Conservation (phyloP, 2,113 vertebrate species). For the Emberiza fucata region DNA sequence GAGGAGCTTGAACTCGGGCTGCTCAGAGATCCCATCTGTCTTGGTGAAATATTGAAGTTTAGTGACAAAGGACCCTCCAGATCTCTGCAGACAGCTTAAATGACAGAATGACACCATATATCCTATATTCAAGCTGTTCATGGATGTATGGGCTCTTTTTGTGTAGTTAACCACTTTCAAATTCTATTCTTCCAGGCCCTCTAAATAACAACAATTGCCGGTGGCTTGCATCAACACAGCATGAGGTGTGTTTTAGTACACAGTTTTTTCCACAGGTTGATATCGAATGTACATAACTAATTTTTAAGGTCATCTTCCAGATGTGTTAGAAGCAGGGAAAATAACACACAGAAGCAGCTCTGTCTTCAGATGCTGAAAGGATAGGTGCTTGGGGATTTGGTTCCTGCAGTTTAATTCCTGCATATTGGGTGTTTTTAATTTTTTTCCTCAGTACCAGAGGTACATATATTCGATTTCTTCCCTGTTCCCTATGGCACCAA, state of each 20-base stretch:
- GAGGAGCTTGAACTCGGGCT: not conserved
- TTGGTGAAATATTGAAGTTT: not conserved
- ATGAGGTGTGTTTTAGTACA: not conserved
- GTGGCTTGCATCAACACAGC: not conserved
- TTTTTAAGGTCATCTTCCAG: slow-evolving; percentile 12
- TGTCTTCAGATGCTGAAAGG: not conserved
- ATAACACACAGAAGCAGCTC: not conserved
- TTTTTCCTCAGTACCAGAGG: not conserved
- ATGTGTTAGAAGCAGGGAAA: not conserved
- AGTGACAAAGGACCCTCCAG: not conserved
- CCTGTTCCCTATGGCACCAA: not conserved
- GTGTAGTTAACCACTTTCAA: not conserved
- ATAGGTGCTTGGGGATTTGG: not conserved
- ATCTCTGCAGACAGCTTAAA: not conserved
- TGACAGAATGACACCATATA: not conserved
- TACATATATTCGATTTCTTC: not conserved
- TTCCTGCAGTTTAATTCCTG: not conserved
- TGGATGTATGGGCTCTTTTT: not conserved
- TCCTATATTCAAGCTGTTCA: not conserved
- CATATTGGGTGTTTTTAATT: not conserved
- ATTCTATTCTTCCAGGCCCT: not conserved
- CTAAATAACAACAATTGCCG: not conserved
- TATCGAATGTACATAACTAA: not conserved
- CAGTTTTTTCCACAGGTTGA: not conserved
- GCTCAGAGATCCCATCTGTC: not conserved